Conservation (phyloP, 2,888 invertebrate species). For the Sphaerophoria taeniata region DNA sequence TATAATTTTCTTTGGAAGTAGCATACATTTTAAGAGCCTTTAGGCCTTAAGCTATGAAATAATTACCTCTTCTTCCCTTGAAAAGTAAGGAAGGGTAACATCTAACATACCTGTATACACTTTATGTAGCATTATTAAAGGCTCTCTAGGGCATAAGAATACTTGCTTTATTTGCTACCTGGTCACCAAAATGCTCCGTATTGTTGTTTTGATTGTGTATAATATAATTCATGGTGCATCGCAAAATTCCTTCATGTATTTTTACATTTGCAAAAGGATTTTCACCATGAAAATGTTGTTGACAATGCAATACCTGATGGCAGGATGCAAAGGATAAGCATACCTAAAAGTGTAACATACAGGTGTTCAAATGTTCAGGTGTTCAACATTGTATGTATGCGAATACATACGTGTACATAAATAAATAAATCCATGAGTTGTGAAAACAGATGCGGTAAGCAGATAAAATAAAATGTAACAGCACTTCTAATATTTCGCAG, state of each 20-base stretch:
- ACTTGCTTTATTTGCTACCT: conserved; percentile 64
- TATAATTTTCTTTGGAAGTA: conserved; percentile 63
- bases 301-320: conserved; percentile 26
- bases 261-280: conserved; percentile 52
- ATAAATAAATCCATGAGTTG: conserved; percentile 9
- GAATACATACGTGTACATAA: too few species aligned
- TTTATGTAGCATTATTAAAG: conserved; percentile 58
- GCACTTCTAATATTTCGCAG: conserved; percentile 9
- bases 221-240: background rate
- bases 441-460: conserved; percentile 42
- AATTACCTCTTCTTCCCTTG: conserved; percentile 66
- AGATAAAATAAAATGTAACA: conserved; percentile 24
- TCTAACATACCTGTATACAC: conserved; percentile 32
- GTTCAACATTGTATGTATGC: conserved; percentile 35
- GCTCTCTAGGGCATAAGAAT: conserved; percentile 47
- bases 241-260: conserved; percentile 35
- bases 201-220: conserved; percentile 2
- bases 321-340: conserved; percentile 24
- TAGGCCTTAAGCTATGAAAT: conserved; percentile 69
- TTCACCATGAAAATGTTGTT: conserved; percentile 38
- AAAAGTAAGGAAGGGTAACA: conserved; percentile 27
- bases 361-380: conserved; percentile 61
- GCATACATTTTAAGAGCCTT: conserved; percentile 43
- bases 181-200: conserved; percentile 45
- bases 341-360: conserved; percentile 31